Base-by-base conservation (phyloP, 2,888 invertebrate genomes). In the Nipponacmea schrenckii region DNA sequence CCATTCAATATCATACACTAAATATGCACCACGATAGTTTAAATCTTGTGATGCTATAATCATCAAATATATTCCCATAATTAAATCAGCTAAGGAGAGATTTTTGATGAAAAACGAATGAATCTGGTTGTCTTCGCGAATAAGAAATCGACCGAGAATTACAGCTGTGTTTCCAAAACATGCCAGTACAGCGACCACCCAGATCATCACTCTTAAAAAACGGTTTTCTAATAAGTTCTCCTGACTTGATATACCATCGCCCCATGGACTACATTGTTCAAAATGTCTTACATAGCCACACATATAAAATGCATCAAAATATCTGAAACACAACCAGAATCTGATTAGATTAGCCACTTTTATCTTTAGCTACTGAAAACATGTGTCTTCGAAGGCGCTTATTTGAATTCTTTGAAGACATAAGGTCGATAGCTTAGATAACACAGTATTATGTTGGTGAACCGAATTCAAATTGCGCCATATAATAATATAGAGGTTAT, bases 21-120 rank as follows among this genome's bases (percentile, higher is more conserved):
- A 89, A 80, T 92, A 93, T 62, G 90, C 88, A 2, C 91, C 92
- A 62, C 92, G 81, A 90, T 77, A 90, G 50, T 86, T 82, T 64
- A 88, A 83, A 83, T 92, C 92, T 31, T 91, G 91, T 50, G 89
- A 88, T 5, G 92, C 92, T 73, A 92, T 92, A 48, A 91, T 88
- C 72, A 92, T 90, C 70, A 92, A 87, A 84, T 92, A 93, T 56
- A 92, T 84, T 24, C 92, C 92, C 92, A 93, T 93, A 48, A 92
- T 86, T 8, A 93, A 88, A 83, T 93, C 93, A 31, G 92, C 92
- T 69, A 92, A 87, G 0, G 92, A 92, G 79, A 93, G 88, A 82
- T 92, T 92, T 78, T 91, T 91, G 74, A 93, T 90, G 86, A 92
- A 92, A 26, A 93, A 89, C 0, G 92, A 80, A 68, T 80, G 80